Conservation (phyloP, 2,797 vertebrate species). For the Jordanella pulchra region DNA sequence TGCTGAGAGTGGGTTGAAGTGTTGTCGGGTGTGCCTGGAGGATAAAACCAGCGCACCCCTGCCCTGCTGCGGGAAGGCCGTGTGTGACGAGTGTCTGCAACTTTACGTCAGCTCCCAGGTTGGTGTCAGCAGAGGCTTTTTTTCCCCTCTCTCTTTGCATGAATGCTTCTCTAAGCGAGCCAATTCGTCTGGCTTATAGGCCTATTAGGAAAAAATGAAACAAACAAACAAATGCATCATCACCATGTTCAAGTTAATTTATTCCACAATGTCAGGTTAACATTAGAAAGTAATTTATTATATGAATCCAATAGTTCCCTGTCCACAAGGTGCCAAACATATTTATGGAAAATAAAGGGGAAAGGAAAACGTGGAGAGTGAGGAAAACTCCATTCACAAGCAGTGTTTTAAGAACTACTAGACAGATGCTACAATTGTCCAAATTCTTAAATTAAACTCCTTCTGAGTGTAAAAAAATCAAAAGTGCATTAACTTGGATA, state of each 20-base stretch:
- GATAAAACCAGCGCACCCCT: constrained; percentile 87
- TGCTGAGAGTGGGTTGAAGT: constrained; percentile 59
- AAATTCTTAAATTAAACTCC: neutral
- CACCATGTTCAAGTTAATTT: neutral
- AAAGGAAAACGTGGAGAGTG: neutral
- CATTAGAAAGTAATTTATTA: neutral
- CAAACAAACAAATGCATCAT: too few relatives aligned
- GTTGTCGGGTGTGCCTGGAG: constrained; percentile 93
- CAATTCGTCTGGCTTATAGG: neutral
- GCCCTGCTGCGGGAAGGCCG: constrained; percentile 91
- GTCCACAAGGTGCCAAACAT: neutral
- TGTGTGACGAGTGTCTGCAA: constrained; percentile 94
- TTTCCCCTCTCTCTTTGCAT: neutral
- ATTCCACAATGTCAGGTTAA: neutral
- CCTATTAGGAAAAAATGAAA: too few relatives aligned
- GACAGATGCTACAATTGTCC: neutral
- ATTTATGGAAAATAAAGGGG: constrained; percentile 1
- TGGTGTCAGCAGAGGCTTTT: constrained; percentile 32
- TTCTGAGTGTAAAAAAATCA: neutral
- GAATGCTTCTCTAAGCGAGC: too few relatives aligned
- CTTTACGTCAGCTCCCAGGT: constrained; percentile 93
- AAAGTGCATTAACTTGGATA: neutral
- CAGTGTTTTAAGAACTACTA: neutral
- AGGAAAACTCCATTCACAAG: neutral
- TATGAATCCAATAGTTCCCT: neutral